Evolutionary conservation across 1,140 invertebrate genomes (phyloP).

Genomic region (Tribolium madens): DNA sequence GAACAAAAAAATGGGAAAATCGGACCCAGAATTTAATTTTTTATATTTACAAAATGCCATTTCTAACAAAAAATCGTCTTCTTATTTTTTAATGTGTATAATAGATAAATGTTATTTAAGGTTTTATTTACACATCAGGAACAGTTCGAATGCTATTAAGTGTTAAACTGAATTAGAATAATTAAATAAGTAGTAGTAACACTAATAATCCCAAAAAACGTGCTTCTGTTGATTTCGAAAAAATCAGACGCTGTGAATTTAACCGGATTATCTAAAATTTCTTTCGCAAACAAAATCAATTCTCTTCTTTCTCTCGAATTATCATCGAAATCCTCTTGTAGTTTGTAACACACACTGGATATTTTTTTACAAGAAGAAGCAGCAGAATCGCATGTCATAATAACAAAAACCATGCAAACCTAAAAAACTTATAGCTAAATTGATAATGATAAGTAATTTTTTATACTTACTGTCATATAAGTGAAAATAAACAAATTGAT

Average conservation of each 20-base stretch:
- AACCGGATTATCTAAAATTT: background rate
- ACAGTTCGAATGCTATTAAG: background rate
- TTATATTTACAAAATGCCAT: too few relatives aligned
- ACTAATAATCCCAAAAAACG: constrained; percentile 27
- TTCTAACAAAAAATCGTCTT: too few relatives aligned
- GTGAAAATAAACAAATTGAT: background rate
- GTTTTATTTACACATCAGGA: too few relatives aligned
- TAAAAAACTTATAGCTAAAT: background rate
- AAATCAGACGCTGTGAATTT: constrained; percentile 27
- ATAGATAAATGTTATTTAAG: too few relatives aligned
- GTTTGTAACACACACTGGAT: constrained; percentile 2
- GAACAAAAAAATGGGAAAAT: too few relatives aligned
- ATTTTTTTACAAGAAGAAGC: background rate
- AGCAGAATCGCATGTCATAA: background rate
- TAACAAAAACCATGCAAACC: background rate
- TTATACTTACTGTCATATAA: background rate
- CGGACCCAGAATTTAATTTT: too few relatives aligned
- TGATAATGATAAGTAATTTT: background rate
- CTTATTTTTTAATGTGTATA: too few relatives aligned
- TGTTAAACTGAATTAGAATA: constrained; percentile 8
- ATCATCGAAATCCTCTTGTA: constrained; percentile 4
- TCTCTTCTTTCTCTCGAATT: constrained; percentile 23
- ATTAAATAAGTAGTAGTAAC: constrained; percentile 25
- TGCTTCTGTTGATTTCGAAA: constrained; percentile 27
- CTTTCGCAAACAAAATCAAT: background rate